These are phyloP conservation scores for Octodon degus DNA, from an alignment of 2,113 vertebrate species.

Conservation along the genomic window DNA sequence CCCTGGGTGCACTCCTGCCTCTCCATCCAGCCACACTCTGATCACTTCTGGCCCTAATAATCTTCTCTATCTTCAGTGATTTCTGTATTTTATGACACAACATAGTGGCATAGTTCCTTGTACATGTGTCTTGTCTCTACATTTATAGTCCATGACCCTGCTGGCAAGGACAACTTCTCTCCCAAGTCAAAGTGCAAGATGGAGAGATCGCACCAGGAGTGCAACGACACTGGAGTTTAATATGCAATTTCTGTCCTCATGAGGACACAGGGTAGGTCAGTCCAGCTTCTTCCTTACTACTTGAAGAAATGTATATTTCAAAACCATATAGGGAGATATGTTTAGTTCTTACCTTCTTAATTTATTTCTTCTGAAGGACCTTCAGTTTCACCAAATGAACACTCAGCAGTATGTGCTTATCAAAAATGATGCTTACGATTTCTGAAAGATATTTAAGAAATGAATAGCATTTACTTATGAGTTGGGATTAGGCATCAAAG, in stretches of 20 bases:
- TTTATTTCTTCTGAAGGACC: conserved; percentile 43
- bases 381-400: conserved; percentile 4
- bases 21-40: background rate
- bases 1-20: background rate
- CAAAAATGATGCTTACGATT: conserved; percentile 25
- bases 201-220: background rate
- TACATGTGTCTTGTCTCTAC: background rate
- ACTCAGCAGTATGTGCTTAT: background rate
- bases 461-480: background rate
- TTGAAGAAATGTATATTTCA: conserved; percentile 38
- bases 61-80: background rate
- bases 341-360: conserved; percentile 52
- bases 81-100: background rate
- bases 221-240: background rate
- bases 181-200: background rate
- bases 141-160: background rate
- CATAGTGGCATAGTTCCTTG: background rate
- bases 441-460: conserved; percentile 59
- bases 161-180: background rate
- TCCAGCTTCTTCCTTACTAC: background rate
- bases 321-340: background rate
- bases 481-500: background rate
- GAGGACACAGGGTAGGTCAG: background rate
- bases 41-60: background rate
- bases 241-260: background rate